Percentiles rank a stretch among this genome's conserved stretches.
Conservation (phyloP, 2,797 vertebrate genomes). For the Dallia pectoralis region DNA sequence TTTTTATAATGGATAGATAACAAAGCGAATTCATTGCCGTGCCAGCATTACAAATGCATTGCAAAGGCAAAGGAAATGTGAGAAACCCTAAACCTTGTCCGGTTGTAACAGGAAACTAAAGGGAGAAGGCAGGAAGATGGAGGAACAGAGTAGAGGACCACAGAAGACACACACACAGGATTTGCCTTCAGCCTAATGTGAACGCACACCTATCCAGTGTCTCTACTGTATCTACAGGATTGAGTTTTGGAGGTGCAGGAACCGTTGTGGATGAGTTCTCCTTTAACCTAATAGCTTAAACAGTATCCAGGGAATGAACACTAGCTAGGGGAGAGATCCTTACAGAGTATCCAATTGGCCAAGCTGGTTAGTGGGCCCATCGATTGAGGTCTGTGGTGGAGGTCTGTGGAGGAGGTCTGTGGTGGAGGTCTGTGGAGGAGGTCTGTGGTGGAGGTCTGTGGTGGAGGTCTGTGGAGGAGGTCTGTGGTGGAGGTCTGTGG, state of each 20-base stretch:
- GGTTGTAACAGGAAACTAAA: neutral
- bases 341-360: conserved; percentile 6
- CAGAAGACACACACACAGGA: neutral
- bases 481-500: conserved; percentile 46
- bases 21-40: neutral
- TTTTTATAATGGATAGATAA: neutral
- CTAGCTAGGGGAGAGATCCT: conserved; percentile 17
- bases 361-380: conserved; percentile 32
- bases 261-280: conserved; percentile 15
- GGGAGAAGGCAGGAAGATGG: neutral
- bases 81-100: neutral
- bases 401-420: conserved; percentile 45
- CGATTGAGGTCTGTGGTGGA: conserved; percentile 52
- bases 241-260: conserved; percentile 37
- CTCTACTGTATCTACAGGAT: conserved; percentile 47
- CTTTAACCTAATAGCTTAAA: conserved; percentile 36
- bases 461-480: conserved; percentile 46
- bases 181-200: neutral
- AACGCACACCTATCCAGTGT: neutral
- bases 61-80: neutral
- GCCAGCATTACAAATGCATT: neutral
- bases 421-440: conserved; percentile 52
- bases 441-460: conserved; percentile 55
- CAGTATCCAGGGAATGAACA: conserved; percentile 44
- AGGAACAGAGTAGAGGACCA: neutral